phyloP scores from a whole-genome alignment of 2,113 vertebrate species.

The Gallinago jamesoni region DNA sequence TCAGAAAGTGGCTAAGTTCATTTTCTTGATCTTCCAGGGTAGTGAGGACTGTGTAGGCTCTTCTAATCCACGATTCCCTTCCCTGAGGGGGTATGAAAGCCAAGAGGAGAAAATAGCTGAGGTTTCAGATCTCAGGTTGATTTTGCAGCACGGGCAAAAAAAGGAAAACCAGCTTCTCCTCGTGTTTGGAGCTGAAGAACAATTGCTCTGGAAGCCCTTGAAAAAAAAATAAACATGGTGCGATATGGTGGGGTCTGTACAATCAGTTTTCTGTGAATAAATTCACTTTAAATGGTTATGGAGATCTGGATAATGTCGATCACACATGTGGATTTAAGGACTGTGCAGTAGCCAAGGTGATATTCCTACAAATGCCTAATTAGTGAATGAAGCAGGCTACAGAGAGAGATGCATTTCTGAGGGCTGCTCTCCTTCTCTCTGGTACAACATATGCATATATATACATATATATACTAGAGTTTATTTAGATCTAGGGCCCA shows the following conservation, averaged over 20 bases:
- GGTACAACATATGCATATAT: not conserved
- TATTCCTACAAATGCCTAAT: not conserved
- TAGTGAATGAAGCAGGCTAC: not conserved
- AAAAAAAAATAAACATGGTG: not conserved
- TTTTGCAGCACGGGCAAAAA: conserved; percentile 14
- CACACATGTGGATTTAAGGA: not conserved
- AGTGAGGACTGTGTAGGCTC: not conserved
- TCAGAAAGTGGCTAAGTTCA: not conserved
- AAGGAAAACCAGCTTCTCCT: conserved; percentile 12
- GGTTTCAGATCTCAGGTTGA: conserved; percentile 7
- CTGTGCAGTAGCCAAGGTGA: not conserved
- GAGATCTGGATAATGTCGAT: not conserved
- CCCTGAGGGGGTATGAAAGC: not conserved
- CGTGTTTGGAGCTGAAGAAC: conserved; percentile 2
- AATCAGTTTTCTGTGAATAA: not conserved
- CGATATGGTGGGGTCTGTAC: conserved; percentile 4
- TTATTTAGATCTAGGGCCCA: not conserved
- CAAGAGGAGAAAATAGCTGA: conserved; percentile 33
- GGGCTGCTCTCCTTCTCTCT: not conserved
- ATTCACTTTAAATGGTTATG: not conserved
- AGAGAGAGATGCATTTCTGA: not conserved
- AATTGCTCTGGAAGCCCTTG: conserved; percentile 28
- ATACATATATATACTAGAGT: not conserved
- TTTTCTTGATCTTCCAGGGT: not conserved
- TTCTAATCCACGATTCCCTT: not conserved